Percentiles rank a stretch among this genome's conserved stretches.
Conservation (phyloP, 2,888 invertebrate species). For the Dryobotodes eremita region DNA sequence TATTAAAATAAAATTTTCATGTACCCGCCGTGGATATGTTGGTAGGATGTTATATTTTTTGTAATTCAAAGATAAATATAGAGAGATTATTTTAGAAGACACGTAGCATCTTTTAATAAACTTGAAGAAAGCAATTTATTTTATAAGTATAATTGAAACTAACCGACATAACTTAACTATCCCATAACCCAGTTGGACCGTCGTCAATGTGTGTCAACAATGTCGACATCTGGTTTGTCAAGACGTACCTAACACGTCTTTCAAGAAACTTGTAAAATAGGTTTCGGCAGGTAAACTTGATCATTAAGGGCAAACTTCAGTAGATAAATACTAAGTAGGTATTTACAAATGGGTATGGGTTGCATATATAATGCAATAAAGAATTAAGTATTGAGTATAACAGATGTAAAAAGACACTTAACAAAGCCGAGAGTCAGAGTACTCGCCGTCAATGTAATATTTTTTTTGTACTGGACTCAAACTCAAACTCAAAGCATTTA, state of each 20-base stretch:
- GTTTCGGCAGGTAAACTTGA: neutral
- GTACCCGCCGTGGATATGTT: too few relatives aligned
- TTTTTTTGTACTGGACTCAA: too few relatives aligned
- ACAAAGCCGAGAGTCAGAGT: too few relatives aligned
- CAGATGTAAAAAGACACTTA: too few relatives aligned
- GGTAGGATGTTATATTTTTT: neutral
- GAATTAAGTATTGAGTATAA: too few relatives aligned
- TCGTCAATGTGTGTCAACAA: conserved; percentile 21
- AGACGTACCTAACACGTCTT: neutral
- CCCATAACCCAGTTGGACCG: conserved; percentile 7
- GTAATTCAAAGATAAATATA: neutral
- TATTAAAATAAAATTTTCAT: too few relatives aligned
- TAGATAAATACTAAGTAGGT: too few relatives aligned
- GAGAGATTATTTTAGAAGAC: neutral
- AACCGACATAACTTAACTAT: neutral
- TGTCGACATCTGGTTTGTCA: neutral
- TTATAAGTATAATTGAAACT: neutral
- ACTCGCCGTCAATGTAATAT: too few relatives aligned
- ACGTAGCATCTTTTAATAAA: neutral
- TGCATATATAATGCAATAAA: too few relatives aligned
- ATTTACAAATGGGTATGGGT: too few relatives aligned
- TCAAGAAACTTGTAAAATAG: conserved; percentile 17
- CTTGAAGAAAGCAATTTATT: neutral
- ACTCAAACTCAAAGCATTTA: too few relatives aligned
- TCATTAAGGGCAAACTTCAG: neutral